A percentile compares a stretch with the other conserved stretches of the same genome.
phyloP scores from a whole-genome alignment of 2,888 invertebrate species.

The Caenorhabditis imperialis region DNA sequence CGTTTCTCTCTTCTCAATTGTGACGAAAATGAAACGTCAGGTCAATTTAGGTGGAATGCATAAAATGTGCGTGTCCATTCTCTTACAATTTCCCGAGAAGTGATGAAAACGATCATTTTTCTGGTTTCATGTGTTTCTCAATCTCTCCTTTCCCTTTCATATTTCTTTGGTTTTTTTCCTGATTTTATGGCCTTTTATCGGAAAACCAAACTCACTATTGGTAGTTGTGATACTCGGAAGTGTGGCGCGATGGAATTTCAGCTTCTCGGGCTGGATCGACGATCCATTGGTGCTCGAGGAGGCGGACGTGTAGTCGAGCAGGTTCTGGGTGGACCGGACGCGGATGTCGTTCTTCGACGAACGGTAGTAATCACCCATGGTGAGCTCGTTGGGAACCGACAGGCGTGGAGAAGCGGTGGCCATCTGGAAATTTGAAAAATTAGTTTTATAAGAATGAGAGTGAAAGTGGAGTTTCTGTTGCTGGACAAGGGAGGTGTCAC shows the following conservation, averaged over 20 bases:
- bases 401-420: conserved; percentile 38
- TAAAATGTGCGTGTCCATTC: too few species aligned
- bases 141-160: too few species aligned
- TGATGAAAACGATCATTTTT: too few species aligned
- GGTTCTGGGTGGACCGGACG: conserved; percentile 26
- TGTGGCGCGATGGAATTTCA: conserved; percentile 51
- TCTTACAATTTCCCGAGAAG: too few species aligned
- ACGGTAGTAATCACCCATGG: conserved; percentile 38
- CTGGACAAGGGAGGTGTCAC: too few species aligned
- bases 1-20: too few species aligned
- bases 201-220: conserved; percentile 36
- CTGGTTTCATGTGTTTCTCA: too few species aligned
- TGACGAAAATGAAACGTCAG: neutral
- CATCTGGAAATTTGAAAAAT: conserved; percentile 39
- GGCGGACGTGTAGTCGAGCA: conserved; percentile 51
- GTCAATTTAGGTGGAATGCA: conserved; percentile 10
- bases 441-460: too few species aligned
- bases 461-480: too few species aligned
- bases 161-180: too few species aligned
- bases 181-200: too few species aligned
- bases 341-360: conserved; percentile 32
- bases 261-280: conserved; percentile 20
- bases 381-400: conserved; percentile 54
- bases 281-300: conserved; percentile 54
- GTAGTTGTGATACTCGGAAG: conserved; percentile 58